Conservation (phyloP, 1,140 invertebrate genomes). For the Pseudomyrmex concolor region DNA sequence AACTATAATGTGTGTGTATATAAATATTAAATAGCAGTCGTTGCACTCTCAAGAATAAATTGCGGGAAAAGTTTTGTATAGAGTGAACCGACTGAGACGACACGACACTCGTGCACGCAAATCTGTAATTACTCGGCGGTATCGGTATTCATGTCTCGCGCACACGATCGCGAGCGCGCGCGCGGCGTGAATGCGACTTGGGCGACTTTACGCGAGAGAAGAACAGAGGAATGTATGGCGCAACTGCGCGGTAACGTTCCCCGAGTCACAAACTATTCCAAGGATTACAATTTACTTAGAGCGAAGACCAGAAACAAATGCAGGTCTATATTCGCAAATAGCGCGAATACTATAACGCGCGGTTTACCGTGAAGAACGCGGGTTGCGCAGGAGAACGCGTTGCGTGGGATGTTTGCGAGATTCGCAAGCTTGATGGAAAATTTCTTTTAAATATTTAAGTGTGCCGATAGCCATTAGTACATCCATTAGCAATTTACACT, state of each 20-base stretch:
- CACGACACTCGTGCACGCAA: neutral
- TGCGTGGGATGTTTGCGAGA: neutral
- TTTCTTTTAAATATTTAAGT: constrained; percentile 23
- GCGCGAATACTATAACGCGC: neutral
- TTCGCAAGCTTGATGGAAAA: neutral
- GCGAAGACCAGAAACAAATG: constrained; percentile 35
- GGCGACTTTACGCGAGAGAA: neutral
- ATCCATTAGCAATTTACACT: constrained; percentile 2
- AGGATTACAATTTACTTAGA: constrained; percentile 33
- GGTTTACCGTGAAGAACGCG: neutral
- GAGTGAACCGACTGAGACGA: neutral
- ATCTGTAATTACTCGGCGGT: constrained; percentile 11
- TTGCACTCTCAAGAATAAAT: constrained; percentile 10
- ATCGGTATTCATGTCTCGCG: neutral
- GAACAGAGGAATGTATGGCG: neutral
- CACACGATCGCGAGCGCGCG: neutral
- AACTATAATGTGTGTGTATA: too few species aligned
- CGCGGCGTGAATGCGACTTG: neutral
- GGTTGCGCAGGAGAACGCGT: neutral
- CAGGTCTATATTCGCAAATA: constrained; percentile 4
- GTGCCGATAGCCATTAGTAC: neutral
- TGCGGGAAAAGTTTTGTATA: neutral
- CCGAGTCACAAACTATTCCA: constrained; percentile 22
- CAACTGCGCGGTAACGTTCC: neutral
- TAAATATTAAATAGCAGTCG: too few species aligned